These are phyloP conservation scores for Pantelozetes paolii DNA, from an alignment of 2,888 invertebrate genomes.

Conservation along the genomic window DNA sequence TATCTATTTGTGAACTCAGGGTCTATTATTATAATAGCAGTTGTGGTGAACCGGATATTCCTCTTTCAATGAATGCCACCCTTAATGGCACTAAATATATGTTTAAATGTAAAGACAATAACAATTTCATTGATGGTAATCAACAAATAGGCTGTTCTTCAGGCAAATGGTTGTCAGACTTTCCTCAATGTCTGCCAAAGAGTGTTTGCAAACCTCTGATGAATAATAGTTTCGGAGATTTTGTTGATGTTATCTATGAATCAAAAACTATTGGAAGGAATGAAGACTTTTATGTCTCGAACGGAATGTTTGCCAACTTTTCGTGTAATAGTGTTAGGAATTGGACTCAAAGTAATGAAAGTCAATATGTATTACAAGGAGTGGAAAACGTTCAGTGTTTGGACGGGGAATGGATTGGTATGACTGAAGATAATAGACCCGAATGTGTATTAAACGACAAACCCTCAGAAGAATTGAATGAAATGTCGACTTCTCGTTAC, in stretches of 20 bases:
- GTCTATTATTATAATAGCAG: not conserved
- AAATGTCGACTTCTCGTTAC: not conserved
- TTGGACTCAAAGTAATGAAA: not conserved
- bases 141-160: not conserved
- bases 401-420: not conserved
- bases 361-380: not conserved
- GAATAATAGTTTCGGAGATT: not conserved
- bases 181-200: not conserved
- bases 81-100: not conserved
- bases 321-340: not conserved
- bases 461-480: not conserved
- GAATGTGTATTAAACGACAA: not conserved
- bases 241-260: not conserved
- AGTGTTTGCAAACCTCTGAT: not conserved
- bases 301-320: not conserved
- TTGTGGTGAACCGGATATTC: not conserved
- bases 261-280: not conserved
- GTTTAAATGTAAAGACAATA: not conserved
- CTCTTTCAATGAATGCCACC: not conserved
- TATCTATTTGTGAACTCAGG: not conserved
- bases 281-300: not conserved
- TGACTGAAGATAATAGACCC: not conserved
- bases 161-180: not conserved
- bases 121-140: not conserved
- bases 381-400: not conserved